Evolutionary conservation across 2,888 invertebrate species (phyloP).

Genomic region (Hydrotaea diabolus): DNA sequence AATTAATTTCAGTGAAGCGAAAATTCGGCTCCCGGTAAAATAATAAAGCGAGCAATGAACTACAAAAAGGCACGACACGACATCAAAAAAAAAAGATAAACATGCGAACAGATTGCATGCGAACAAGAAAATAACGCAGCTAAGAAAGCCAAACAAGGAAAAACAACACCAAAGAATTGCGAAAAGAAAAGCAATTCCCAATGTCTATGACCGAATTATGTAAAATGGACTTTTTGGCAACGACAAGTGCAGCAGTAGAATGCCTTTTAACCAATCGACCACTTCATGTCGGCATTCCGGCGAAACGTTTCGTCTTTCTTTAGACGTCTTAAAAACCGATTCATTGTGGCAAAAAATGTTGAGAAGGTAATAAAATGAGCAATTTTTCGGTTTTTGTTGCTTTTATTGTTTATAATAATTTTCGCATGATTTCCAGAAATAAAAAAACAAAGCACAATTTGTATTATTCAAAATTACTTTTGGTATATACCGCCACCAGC

Average conservation of each 20-base stretch:
- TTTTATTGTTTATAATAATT: background rate
- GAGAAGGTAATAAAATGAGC: background rate
- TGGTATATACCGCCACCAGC: too few relatives aligned
- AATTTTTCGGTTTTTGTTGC: background rate
- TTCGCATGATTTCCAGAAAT: background rate
- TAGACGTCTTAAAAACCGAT: background rate
- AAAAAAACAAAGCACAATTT: background rate
- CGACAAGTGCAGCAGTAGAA: background rate
- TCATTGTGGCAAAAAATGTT: background rate
- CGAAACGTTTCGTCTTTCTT: too few relatives aligned
- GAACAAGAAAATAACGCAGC: background rate
- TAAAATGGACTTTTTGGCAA: slow-evolving; percentile 49
- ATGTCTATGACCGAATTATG: slow-evolving; percentile 50
- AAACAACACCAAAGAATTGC: background rate
- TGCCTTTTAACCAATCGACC: background rate
- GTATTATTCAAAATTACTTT: slow-evolving; percentile 7
- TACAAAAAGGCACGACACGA: background rate
- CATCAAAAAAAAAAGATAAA: background rate
- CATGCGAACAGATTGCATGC: slow-evolving; percentile 23
- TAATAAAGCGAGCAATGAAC: slow-evolving; percentile 47
- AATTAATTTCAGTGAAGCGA: background rate
- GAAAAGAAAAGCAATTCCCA: background rate
- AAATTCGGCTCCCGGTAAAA: background rate
- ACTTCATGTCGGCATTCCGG: too few relatives aligned
- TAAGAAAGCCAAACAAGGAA: background rate